These are phyloP conservation scores for Aselliscus stoliczkanus DNA, from an alignment of 2,797 vertebrate species.

Conservation along the genomic window DNA sequence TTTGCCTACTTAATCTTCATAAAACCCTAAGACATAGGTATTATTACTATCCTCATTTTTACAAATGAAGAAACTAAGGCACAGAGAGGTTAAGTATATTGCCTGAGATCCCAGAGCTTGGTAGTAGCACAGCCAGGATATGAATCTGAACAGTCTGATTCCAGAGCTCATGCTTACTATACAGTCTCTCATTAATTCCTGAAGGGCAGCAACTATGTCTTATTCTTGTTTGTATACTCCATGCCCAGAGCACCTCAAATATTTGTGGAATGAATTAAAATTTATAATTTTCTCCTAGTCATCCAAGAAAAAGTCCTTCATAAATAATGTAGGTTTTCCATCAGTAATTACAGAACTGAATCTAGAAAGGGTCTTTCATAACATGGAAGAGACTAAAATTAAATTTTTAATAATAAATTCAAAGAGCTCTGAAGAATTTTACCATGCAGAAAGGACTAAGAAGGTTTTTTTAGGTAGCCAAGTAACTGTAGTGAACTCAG, in stretches of 20 bases:
- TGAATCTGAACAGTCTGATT: not conserved
- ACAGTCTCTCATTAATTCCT: constrained; percentile 42
- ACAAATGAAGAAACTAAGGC: not conserved
- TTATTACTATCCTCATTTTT: not conserved
- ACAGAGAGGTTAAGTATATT: not conserved
- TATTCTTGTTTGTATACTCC: constrained; percentile 46
- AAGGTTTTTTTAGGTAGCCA: constrained; percentile 5
- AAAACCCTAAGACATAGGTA: not conserved
- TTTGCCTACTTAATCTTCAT: constrained; percentile 10
- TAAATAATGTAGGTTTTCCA: constrained; percentile 60
- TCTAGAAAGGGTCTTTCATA: constrained; percentile 67
- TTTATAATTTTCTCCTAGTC: constrained; percentile 67
- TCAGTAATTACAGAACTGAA: constrained; percentile 63
- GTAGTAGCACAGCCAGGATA: not conserved
- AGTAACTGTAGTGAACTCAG: constrained; percentile 18
- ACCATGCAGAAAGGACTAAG: constrained; percentile 34
- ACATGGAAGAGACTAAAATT: constrained; percentile 58
- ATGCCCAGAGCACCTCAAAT: constrained; percentile 63
- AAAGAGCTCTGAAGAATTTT: constrained; percentile 53
- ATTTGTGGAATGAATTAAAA: constrained; percentile 74
- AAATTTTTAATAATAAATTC: constrained; percentile 66
- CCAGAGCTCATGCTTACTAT: not conserved
- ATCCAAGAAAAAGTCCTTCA: constrained; percentile 63
- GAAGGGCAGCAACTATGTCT: constrained; percentile 9
- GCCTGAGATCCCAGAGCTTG: not conserved